Conservation (phyloP, 2,888 invertebrate genomes). For the Parascotia fuliginaria region DNA sequence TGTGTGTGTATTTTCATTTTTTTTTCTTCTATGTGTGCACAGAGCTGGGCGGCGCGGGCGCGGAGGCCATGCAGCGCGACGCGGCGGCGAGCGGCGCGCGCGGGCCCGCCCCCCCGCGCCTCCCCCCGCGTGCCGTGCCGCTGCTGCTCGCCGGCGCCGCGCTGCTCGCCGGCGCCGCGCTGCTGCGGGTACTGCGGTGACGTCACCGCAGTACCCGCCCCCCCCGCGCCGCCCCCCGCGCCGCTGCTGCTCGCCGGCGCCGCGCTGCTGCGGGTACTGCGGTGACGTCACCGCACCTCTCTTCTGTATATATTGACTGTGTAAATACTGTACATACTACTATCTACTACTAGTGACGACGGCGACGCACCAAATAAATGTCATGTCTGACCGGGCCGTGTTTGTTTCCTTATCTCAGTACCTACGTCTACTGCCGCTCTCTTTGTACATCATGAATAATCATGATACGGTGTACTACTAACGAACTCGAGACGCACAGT, state of each 20-base stretch:
- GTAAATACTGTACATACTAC: constrained; percentile 41
- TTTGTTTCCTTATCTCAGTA: background rate
- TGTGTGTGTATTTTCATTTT: no score
- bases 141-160: constrained; percentile 7
- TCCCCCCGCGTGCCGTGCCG: background rate
- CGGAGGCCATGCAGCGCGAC: constrained; percentile 89
- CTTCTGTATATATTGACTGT: constrained; percentile 36
- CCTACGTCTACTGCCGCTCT: no score
- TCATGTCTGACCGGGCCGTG: background rate
- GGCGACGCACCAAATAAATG: constrained; percentile 4
- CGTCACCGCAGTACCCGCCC: constrained; percentile 5
- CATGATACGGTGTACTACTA: no score
- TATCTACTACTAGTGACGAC: background rate
- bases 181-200: background rate
- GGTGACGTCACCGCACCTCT: background rate
- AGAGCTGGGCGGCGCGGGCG: constrained; percentile 28
- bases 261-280: background rate
- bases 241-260: background rate
- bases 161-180: constrained; percentile 8
- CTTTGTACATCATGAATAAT: no score
- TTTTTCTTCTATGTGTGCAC: no score
- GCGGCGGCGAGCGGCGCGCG: constrained; percentile 41
- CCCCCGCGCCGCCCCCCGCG: constrained; percentile 1
- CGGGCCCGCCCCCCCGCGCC: constrained; percentile 7
- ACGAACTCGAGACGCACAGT: no score